Evolutionary conservation across 2,113 vertebrate species (phyloP).

Genomic region (Nothocercus nigrocapillus): DNA sequence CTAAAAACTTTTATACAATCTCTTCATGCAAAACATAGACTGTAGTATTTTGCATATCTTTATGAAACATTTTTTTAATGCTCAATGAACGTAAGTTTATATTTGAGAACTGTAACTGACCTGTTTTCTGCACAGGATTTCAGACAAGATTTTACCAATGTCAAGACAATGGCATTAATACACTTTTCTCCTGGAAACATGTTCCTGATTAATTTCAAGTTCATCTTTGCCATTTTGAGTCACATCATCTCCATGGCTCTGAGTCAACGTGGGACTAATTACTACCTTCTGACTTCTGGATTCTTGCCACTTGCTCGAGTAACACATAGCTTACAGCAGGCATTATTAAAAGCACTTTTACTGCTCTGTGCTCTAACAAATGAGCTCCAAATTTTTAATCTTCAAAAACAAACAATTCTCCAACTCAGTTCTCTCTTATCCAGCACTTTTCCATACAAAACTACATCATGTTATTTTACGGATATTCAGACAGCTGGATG

Average conservation of each 20-base stretch:
- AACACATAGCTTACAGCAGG: slow-evolving; percentile 33
- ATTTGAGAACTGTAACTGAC: neutral
- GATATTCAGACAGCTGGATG: neutral
- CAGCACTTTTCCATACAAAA: neutral
- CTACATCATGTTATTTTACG: neutral
- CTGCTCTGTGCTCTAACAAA: neutral
- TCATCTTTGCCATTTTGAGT: slow-evolving; percentile 52
- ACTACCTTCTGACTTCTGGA: slow-evolving; percentile 30
- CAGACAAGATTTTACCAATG: neutral
- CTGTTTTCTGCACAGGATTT: neutral
- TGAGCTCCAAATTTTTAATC: slow-evolving; percentile 32
- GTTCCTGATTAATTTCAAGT: slow-evolving; percentile 39
- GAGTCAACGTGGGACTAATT: slow-evolving; percentile 60
- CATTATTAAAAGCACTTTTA: slow-evolving; percentile 30
- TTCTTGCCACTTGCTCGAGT: slow-evolving; percentile 22
- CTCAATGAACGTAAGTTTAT: neutral
- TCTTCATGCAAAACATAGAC: neutral
- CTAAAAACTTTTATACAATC: neutral
- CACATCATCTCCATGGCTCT: neutral
- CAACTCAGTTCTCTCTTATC: neutral
- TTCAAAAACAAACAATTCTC: neutral
- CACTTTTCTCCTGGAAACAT: neutral
- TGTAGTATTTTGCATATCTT: neutral
- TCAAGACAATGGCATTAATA: slow-evolving; percentile 18
- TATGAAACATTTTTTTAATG: neutral